phyloP scores from a whole-genome alignment of 2,888 invertebrate species.

The Parnassius apollo region DNA sequence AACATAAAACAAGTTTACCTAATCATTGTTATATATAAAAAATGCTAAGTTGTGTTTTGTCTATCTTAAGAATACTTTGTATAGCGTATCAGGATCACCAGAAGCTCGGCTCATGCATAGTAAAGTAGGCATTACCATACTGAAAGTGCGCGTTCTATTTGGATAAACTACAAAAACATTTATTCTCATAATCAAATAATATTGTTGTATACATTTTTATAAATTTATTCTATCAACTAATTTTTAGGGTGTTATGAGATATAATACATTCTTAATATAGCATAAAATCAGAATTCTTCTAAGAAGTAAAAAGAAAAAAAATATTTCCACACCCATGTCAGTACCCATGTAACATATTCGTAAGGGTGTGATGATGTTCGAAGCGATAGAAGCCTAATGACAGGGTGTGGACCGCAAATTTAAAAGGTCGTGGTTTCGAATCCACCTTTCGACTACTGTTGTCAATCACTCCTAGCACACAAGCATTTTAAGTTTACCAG shows the following conservation, averaged over 20 bases:
- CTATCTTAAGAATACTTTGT: slow-evolving; percentile 26
- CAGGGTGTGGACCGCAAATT: too few relatives aligned
- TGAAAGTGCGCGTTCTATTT: slow-evolving; percentile 19
- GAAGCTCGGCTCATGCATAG: slow-evolving; percentile 27
- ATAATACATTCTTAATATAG: too few relatives aligned
- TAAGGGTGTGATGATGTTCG: too few relatives aligned
- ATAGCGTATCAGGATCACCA: slow-evolving; percentile 24
- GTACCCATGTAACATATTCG: too few relatives aligned
- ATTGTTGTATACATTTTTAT: slow-evolving; percentile 4
- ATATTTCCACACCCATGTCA: too few relatives aligned
- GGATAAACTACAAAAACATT: slow-evolving; percentile 26
- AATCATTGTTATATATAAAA: background rate
- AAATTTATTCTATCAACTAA: slow-evolving; percentile 12
- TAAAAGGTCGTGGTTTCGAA: too few relatives aligned
- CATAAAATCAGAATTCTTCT: too few relatives aligned
- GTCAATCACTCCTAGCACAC: too few relatives aligned
- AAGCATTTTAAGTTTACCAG: too few relatives aligned
- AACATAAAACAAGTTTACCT: slow-evolving; percentile 15
- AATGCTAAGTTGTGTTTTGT: slow-evolving; percentile 21
- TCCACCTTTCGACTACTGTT: too few relatives aligned
- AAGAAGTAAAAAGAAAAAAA: too few relatives aligned
- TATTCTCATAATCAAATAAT: slow-evolving; percentile 13
- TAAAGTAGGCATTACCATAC: slow-evolving; percentile 27
- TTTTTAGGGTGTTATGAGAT: background rate
- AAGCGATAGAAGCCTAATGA: too few relatives aligned